A percentile compares a stretch with the other conserved stretches of the same genome.
Conservation (phyloP, 2,797 vertebrate species). For the Galagoides demidoff region DNA sequence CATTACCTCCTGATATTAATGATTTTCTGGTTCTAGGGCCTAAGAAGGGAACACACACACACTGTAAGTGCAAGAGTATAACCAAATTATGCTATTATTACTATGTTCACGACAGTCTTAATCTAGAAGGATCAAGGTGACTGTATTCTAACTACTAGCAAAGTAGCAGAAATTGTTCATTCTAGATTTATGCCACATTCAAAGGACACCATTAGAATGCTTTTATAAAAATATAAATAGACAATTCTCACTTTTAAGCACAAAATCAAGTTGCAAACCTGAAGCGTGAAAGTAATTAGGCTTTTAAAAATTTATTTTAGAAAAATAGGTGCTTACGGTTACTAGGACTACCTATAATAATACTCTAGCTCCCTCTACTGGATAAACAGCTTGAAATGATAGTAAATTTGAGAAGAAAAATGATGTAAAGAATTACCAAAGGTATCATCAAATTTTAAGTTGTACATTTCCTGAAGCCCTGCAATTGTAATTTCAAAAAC, state of each 20-base stretch:
- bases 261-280: not conserved
- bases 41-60: not conserved
- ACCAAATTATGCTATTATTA: not conserved
- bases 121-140: not conserved
- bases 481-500: not conserved
- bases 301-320: conserved; percentile 18
- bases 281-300: not conserved
- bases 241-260: not conserved
- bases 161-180: not conserved
- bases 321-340: not conserved
- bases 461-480: not conserved
- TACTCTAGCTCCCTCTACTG: not conserved
- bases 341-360: not conserved
- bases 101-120: not conserved
- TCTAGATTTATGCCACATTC: not conserved
- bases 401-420: conserved; percentile 38
- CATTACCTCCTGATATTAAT: not conserved
- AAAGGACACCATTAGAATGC: not conserved
- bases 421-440: conserved; percentile 4
- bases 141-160: not conserved
- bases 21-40: not conserved
- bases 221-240: not conserved
- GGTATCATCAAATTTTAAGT: not conserved
- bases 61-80: not conserved
- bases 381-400: not conserved